A percentile compares a stretch with the other conserved stretches of the same genome.
Evolutionary conservation across 2,797 vertebrate genomes (phyloP).

Genomic region (Calcarius lapponicus): DNA sequence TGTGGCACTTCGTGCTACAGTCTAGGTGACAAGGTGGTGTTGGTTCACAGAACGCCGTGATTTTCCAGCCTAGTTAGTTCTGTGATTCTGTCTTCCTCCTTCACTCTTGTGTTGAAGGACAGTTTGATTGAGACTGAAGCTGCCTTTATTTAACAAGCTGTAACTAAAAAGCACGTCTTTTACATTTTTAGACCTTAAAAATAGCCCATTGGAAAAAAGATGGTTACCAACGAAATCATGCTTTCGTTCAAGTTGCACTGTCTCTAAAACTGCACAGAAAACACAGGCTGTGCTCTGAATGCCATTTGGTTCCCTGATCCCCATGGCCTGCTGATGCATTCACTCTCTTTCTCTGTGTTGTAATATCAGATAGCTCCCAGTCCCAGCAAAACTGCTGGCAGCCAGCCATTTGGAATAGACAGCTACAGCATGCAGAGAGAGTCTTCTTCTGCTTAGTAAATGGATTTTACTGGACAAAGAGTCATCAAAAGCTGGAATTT

Average conservation of each 20-base stretch:
- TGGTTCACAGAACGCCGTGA: not conserved
- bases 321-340: not conserved
- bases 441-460: not conserved
- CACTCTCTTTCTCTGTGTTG: not conserved
- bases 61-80: not conserved
- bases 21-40: not conserved
- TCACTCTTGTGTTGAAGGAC: not conserved
- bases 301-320: not conserved
- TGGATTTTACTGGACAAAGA: not conserved
- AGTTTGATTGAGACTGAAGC: not conserved
- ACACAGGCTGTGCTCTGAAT: not conserved
- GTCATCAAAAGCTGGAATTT: not conserved
- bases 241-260: not conserved
- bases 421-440: not conserved
- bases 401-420: not conserved
- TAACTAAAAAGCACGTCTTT: not conserved
- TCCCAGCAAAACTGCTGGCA: not conserved
- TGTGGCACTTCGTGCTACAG: not conserved
- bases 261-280: not conserved
- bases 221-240: not conserved
- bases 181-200: not conserved
- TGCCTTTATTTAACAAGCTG: not conserved
- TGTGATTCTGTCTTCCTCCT: not conserved
- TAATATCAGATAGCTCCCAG: not conserved
- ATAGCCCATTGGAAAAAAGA: not conserved